These are phyloP conservation scores for Nephrotoma flavescens DNA, from an alignment of 2,888 invertebrate genomes.

Conservation along the genomic window DNA sequence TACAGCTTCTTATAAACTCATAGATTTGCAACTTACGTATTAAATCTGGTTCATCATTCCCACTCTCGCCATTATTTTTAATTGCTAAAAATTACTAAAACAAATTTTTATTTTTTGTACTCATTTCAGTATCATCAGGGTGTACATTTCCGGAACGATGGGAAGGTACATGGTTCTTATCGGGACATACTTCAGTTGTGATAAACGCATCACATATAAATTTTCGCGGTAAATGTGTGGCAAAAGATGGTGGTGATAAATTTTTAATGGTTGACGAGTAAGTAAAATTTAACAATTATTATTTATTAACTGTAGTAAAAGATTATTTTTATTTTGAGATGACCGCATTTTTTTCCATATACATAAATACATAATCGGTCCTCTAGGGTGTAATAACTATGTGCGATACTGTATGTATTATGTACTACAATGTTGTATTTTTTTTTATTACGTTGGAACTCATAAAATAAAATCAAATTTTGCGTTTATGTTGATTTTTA, in stretches of 20 bases:
- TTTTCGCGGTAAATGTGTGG: constrained; percentile 72
- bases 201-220: constrained; percentile 70
- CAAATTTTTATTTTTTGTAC: constrained; percentile 2
- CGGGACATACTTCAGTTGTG: constrained; percentile 71
- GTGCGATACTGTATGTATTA: background rate
- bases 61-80: background rate
- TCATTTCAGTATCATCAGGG: constrained; percentile 35
- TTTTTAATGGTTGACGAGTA: constrained; percentile 79
- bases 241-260: constrained; percentile 76
- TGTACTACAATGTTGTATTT: background rate
- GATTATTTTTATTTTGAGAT: background rate
- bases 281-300: constrained; percentile 34
- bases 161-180: constrained; percentile 86
- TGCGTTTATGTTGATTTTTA: background rate
- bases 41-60: background rate
- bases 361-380: background rate
- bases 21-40: background rate
- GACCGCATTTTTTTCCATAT: background rate
- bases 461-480: background rate
- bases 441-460: background rate
- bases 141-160: constrained; percentile 71
- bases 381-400: background rate
- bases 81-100: background rate
- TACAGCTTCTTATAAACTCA: too few relatives aligned
- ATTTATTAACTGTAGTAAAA: background rate